Evolutionary conservation across 2,888 invertebrate species (phyloP), one percentile per base, ranked within the genome.

Genomic region (Koerneria pararmatus): DNA sequence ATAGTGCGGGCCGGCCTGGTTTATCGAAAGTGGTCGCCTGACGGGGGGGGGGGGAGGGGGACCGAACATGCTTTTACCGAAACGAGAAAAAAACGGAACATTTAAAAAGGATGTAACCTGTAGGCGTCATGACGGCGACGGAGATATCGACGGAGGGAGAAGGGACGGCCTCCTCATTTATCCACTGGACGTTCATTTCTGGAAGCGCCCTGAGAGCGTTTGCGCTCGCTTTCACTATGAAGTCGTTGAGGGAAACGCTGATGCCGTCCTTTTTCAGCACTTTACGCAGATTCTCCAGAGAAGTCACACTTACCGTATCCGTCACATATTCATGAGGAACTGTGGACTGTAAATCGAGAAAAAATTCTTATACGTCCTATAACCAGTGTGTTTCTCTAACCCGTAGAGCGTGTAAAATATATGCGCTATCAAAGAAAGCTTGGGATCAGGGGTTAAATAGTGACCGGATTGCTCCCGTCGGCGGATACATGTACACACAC

Each of bases 281-380:
- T 68, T 86, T 85, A 19, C 89, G 84, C 1, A 88, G 75, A 57
- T 84, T 83, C 5, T 84, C 78, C 19, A 89, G 78, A 51, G 85
- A 85, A 74, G 87, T 86, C 49, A 88, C 85, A 64, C 84, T 83
- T 66, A 88, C 87, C 57, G 87, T 86, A 35, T 87, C 84, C n/a
- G 85, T 85, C n/a, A 86, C 85, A 80, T 89, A 89, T 1, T 88
- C 86, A 83, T 89, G 89, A n/a, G 89, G 89, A 72, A 89, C 88
- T 49, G 85, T 86, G 35, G 85, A 85, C 88, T 89, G 82, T 58
- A 85, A 85, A 69, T 73, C 76, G 67, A 68, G 71, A 6, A 24
- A 15, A 27, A 11, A 51, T 51, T 15, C 51, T 11, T 11, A 8
- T n/a, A 41, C 24, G n/a, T 15, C 24, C 51, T 15, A 22, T 51